phyloP scores from a whole-genome alignment of 2,888 invertebrate genomes.

The Hermodice carunculata region DNA sequence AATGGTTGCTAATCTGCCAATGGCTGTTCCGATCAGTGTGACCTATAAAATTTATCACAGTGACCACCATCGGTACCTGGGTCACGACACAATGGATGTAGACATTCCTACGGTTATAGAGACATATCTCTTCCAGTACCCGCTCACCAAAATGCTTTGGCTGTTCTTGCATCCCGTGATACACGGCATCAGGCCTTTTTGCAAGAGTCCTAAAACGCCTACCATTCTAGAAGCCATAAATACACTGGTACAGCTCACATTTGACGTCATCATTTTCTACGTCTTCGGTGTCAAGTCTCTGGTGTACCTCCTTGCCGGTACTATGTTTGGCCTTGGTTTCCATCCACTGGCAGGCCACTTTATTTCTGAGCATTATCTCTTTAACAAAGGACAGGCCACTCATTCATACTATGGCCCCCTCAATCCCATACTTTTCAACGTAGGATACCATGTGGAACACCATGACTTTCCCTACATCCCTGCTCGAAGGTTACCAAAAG shows the following conservation, averaged over 20 bases:
- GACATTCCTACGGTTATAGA: slow-evolving; percentile 68
- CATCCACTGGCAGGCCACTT: slow-evolving; percentile 69
- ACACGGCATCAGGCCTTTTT: slow-evolving; percentile 65
- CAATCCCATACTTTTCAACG: slow-evolving; percentile 67
- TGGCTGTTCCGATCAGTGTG: slow-evolving; percentile 66
- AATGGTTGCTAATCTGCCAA: slow-evolving; percentile 65
- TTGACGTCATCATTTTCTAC: slow-evolving; percentile 53
- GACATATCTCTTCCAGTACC: slow-evolving; percentile 61
- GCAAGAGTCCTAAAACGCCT: slow-evolving; percentile 64
- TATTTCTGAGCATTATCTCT: slow-evolving; percentile 69
- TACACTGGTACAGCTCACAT: slow-evolving; percentile 51
- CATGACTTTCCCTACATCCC: slow-evolving; percentile 70
- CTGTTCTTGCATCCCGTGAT: slow-evolving; percentile 63
- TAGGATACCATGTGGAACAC: slow-evolving; percentile 69
- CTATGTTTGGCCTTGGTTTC: slow-evolving; percentile 63
- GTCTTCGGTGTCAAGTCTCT: slow-evolving; percentile 59
- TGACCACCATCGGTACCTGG: slow-evolving; percentile 68
- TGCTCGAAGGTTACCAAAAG: slow-evolving; percentile 61
- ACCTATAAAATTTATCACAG: slow-evolving; percentile 69
- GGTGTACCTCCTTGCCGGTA: slow-evolving; percentile 60
- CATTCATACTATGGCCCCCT: slow-evolving; percentile 69
- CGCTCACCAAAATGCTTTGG: slow-evolving; percentile 67
- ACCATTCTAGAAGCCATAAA: slow-evolving; percentile 64
- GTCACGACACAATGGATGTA: slow-evolving; percentile 66
- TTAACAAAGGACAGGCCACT: slow-evolving; percentile 64